Evolutionary conservation across 2,888 invertebrate species (phyloP), one percentile per base, ranked within the genome.

Genomic region (Lymantria monacha): DNA sequence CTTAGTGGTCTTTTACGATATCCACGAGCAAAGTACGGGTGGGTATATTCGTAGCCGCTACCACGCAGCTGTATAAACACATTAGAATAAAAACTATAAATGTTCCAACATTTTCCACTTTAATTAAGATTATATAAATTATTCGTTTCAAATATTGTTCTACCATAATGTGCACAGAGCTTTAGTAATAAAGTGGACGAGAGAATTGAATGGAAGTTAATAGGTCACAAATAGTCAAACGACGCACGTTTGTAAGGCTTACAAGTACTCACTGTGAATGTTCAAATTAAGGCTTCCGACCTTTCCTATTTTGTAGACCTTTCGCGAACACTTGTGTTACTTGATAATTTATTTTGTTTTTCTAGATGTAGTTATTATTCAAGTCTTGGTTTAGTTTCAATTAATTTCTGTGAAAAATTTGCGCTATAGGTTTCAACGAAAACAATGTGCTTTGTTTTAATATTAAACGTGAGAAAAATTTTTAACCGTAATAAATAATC

Each of bases 121-220:
- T n/a, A n/a, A 22, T 22, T 22, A 22, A 22, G 22, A 22, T 22
- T 22, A 22, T 22, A 22, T 22, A 22, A 22, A 22, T 22, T 22
- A 5, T 22, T 22, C 22, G 2, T 22, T 5, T 2, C 22, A 22
- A 22, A 22, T 22, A 22, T 22, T 22, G 22, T 22, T 22, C 22
- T 8, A 7, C 42, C 9, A 30, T 31, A 31, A 8, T 45, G 42
- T 36, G 37, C 49, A 52, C 44, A 49, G 49, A 31, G 30, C 49
- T 30, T 36, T 50, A 45, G n/a, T 15, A 49, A 46, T 51, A 54
- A 63, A 70, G 66, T 70, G 68, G 72, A 65, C 69, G 63, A 62
- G 59, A 69, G 66, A 72, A 78, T 76, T 79, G 75, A 83, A 81
- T 78, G 72, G 69, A 76, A 72, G 79, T 74, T 80, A 80, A 81